phyloP scores from a whole-genome alignment of 2,113 vertebrate genomes.

The Gallinago undulata region DNA sequence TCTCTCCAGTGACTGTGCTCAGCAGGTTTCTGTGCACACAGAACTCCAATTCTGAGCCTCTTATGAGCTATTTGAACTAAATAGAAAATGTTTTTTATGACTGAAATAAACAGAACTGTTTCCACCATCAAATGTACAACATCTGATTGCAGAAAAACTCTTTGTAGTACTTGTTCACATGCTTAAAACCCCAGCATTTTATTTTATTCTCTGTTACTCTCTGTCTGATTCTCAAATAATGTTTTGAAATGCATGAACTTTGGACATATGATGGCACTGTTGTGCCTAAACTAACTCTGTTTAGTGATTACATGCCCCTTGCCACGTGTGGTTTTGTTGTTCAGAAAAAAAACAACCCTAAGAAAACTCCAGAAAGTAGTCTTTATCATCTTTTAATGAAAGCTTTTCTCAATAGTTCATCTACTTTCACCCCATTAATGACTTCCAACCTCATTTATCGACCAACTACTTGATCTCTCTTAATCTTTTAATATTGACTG shows the following conservation, averaged over 20 bases:
- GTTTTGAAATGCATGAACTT: neutral
- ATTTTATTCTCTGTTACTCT: neutral
- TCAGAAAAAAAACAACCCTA: neutral
- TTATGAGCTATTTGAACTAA: neutral
- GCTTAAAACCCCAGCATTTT: neutral
- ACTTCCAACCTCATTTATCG: neutral
- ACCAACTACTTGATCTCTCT: neutral
- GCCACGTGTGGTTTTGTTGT: neutral
- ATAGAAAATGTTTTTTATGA: neutral
- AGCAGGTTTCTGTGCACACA: neutral
- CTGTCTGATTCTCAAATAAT: neutral
- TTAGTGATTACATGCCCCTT: neutral
- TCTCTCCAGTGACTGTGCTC: neutral
- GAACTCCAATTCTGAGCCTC: neutral
- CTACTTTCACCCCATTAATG: neutral
- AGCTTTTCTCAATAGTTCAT: neutral
- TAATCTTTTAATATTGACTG: neutral
- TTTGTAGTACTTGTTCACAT: neutral
- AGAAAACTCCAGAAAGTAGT: neutral
- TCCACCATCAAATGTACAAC: neutral
- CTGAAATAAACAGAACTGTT: neutral
- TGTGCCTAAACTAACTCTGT: neutral
- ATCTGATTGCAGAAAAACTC: neutral
- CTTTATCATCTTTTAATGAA: neutral
- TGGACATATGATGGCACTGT: conserved; percentile 62